Evolutionary conservation across 2,113 vertebrate species (phyloP), one percentile per base, ranked within the genome.

Genomic region (Silurus meridionalis): DNA sequence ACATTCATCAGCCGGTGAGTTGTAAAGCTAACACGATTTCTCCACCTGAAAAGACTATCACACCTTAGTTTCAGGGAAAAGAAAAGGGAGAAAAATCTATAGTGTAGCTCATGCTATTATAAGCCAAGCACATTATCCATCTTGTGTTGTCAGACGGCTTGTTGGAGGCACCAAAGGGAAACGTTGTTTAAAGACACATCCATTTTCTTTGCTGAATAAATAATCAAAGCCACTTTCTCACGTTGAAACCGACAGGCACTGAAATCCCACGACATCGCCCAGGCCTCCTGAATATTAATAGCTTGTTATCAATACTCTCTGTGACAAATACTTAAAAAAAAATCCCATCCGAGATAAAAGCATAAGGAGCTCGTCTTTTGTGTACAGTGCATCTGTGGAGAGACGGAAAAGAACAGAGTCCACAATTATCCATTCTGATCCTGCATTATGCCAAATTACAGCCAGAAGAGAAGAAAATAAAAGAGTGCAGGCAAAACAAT

Each of bases 271-370:
- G 50, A 60, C 92, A 87, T 88, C 87, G 85, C 85, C 87, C 25
- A 82, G 90, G 92, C 91, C 74, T 89, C 88, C 93, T 93, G 91
- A 94, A 95, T 93, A 94, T 92, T 93, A 95, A 95, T 91, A 85
- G 46, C 14, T 88, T 89, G 91, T 95, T 93, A 93, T 93, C 87
- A 90, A 90, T 94, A 92, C 92, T 91, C 91, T 93, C 91, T 94
- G 92, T 93, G 85, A 52, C 57, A 82, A 79, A 87, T 79, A 87
- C 46, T 6, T 71, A 77, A 85, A 87, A 37, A 37, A 37, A 37
- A 77, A 64, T 75, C 74, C 75, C 81, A 88, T 84, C 66, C 81
- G 14, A 81, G 90, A 93, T 94, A 88, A 94, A 92, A 91, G 92
- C 50, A 63, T 87, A 80, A 90, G 91, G 90, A 90, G 91, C 91